Percentiles rank a stretch among this genome's conserved stretches.
phyloP scores from a whole-genome alignment of 2,113 vertebrate species.

The Bubo scandiacus region DNA sequence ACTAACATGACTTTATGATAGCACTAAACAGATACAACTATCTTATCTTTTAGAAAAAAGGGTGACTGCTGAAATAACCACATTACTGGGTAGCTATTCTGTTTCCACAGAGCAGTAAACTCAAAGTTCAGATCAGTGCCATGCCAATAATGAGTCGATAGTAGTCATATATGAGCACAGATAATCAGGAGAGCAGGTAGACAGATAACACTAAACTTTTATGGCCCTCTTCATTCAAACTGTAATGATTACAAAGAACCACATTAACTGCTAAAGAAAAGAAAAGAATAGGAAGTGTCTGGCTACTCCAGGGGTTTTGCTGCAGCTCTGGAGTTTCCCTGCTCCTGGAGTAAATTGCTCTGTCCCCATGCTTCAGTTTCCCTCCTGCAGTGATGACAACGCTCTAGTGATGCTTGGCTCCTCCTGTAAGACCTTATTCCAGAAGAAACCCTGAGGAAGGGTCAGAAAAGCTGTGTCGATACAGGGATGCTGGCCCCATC shows the following conservation, averaged over 20 bases:
- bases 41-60: constrained; percentile 18
- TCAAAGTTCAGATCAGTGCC: constrained; percentile 43
- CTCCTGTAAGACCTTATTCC: not conserved
- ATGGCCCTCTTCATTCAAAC: not conserved
- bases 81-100: constrained; percentile 17
- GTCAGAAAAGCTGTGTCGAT: rapidly evolving
- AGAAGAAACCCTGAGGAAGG: not conserved
- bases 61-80: not conserved
- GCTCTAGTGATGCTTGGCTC: not conserved
- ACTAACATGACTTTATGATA: not conserved
- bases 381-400: not conserved
- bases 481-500: not conserved
- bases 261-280: not conserved
- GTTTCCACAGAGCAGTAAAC: constrained; percentile 26
- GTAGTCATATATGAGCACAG: not conserved
- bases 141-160: not conserved
- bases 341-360: not conserved
- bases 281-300: not conserved
- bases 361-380: rapidly evolving
- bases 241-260: not conserved
- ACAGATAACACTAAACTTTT: not conserved
- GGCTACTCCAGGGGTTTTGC: not conserved
- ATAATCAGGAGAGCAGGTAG: not conserved
- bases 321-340: not conserved
- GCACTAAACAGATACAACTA: constrained; percentile 28